Evolutionary conservation across 1,140 invertebrate species (phyloP), one percentile per base, ranked within the genome.

Genomic region (Meloidogyne exigua): DNA sequence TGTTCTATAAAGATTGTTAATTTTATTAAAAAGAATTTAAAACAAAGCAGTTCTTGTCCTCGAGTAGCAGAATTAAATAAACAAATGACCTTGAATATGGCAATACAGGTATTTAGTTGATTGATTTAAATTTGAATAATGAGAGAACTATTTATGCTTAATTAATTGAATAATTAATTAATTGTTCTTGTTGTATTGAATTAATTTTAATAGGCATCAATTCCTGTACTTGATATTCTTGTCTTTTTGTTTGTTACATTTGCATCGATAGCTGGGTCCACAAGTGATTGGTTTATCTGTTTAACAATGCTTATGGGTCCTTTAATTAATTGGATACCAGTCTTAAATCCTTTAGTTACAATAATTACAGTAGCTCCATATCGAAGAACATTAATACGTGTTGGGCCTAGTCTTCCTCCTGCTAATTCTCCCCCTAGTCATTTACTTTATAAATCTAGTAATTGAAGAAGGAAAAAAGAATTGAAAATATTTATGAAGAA

Each of bases 321-420:
- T 21, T n/a, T 57, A 57, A 57, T 57, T 57, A 57, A 57, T 9
- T n/a, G 49, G 49, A 21, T 57, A 1, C 49, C 49, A 57, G 49
- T 57, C 21, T 57, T 57, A 57, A 57, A 57, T 57, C 49, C 49
- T 57, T 57, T 57, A 7, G 49, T n/a, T 57, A 57, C 49, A 57
- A 57, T 57, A 57, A 57, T 57, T 7, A 57, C 49, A n/a, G 49
- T 57, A 57, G 49, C 49, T n/a, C 49, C 49, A n/a, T 57, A 57
- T 57, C n/a, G 49, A 57, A 3, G 49, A 21, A 57, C 49, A 9
- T 98, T 98, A 85, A 84, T 73, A 21, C 67, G n/a, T n/a, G 49
- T 57, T 57, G n/a, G 49, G 49, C 49, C 49, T n/a, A 57, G 49
- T 57, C n/a, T 57, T 0, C 49, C 49, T 57, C 18, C 49, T 9